Evolutionary conservation across 2,113 vertebrate genomes (phyloP), one percentile per base, ranked within the genome.

Genomic region (Takifugu flavidus): DNA sequence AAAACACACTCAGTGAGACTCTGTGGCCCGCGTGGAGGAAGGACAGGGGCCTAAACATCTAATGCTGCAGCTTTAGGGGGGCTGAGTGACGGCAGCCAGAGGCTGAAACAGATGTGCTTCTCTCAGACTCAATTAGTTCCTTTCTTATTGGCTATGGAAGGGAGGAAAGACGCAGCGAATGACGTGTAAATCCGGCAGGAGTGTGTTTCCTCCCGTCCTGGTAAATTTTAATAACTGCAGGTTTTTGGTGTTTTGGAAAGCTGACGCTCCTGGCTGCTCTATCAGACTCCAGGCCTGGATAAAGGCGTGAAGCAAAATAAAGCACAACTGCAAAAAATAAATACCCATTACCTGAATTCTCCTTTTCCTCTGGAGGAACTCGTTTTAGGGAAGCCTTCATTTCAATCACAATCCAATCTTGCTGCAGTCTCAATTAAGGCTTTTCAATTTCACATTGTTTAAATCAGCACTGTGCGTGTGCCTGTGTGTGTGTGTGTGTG

Each of bases 101-200:
- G 82, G 73, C 80, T 88, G 88, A 86, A 89, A 87, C 88, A 89
- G 82, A 89, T 88, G 86, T 89, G 70, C 46, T 49, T 56, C 65
- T 70, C 80, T 82, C 82, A 74, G 68, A 87, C 86, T 87, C 62
- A 87, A 85, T 89, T 85, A 87, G 82, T 62, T 62, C 50, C 50
- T 67, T 79, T 82, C 26, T 75, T 70, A 47, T 65, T 65, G 60
- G 72, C 73, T 59, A 74, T 28, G 45, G 64, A 58, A 26, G 50
- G 63, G 74, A 63, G 61, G 57, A 74, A 67, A 71, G 64, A 59
- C 74, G 51, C 25, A 58, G 53, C 26, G 71, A 76, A 73, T 74
- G 75, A 67, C 63, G 54, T 52, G 49, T 49, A 46, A 59, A 55
- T 64, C 58, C 63, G 55, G 45, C 27, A 39, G 61, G 77, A 42